Evolutionary conservation across 1,140 invertebrate genomes (phyloP).

Genomic region (Penaeus indicus): DNA sequence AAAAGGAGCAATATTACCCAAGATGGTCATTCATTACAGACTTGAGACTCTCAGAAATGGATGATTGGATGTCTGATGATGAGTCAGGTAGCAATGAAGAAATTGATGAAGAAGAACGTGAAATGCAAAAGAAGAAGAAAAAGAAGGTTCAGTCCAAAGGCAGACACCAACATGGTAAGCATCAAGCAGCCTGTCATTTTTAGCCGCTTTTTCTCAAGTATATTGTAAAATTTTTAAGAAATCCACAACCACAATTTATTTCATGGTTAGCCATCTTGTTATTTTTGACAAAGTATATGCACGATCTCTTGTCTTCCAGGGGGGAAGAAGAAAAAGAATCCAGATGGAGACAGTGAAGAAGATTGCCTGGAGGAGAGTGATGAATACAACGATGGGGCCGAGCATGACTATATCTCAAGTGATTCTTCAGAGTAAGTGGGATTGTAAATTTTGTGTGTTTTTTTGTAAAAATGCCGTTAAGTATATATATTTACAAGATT

Average conservation of each 20-base stretch:
- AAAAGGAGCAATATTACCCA: too few relatives aligned
- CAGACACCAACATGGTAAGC: conserved; percentile 48
- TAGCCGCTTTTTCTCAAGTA: neutral
- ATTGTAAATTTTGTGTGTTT: too few relatives aligned
- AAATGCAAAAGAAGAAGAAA: conserved; percentile 75
- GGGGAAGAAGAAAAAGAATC: conserved; percentile 56
- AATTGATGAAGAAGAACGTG: conserved; percentile 78
- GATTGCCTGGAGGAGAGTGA: conserved; percentile 65
- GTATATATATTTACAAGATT: neutral
- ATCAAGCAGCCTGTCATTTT: neutral
- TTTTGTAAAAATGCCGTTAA: too few relatives aligned
- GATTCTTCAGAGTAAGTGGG: conserved; percentile 65
- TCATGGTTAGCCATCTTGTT: too few relatives aligned
- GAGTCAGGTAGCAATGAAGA: conserved; percentile 70
- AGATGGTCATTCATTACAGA: conserved; percentile 69
- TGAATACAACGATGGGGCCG: conserved; percentile 65
- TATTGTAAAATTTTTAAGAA: too few relatives aligned
- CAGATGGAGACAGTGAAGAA: conserved; percentile 61
- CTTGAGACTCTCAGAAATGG: conserved; percentile 92
- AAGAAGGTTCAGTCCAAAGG: conserved; percentile 74
- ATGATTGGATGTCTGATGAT: conserved; percentile 83
- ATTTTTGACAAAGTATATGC: too few relatives aligned
- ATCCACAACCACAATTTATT: too few relatives aligned
- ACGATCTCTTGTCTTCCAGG: neutral
- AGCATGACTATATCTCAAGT: conserved; percentile 65